Conservation (phyloP, 2,888 invertebrate genomes). For the Lymantria dispar region DNA sequence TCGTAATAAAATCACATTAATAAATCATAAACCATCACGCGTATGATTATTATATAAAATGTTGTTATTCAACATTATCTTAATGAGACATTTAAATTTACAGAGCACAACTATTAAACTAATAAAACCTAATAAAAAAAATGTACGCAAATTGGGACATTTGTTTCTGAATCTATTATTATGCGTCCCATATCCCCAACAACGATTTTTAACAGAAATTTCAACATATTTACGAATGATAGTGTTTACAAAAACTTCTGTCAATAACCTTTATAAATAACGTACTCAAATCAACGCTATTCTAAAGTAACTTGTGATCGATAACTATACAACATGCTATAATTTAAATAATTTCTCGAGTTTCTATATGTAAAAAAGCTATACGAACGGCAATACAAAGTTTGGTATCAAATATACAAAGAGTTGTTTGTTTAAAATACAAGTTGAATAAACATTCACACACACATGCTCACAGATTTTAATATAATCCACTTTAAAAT, state of each 20-base stretch:
- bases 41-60: neutral
- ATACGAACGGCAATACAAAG: neutral
- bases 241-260: no score
- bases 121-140: neutral
- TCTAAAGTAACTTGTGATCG: conserved; percentile 6
- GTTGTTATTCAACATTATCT: neutral
- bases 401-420: neutral
- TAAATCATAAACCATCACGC: neutral
- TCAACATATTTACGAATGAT: no score
- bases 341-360: neutral
- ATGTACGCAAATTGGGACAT: neutral
- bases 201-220: no score
- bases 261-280: neutral
- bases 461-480: neutral
- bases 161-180: neutral
- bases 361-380: neutral
- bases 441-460: neutral
- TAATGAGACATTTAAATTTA: neutral
- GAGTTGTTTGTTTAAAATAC: neutral
- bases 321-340: neutral
- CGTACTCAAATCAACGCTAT: neutral
- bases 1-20: neutral
- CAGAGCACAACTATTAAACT: neutral
- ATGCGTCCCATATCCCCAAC: no score
- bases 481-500: neutral